These are phyloP conservation scores for Lasiommata megera DNA, from an alignment of 2,888 invertebrate genomes.

Conservation along the genomic window DNA sequence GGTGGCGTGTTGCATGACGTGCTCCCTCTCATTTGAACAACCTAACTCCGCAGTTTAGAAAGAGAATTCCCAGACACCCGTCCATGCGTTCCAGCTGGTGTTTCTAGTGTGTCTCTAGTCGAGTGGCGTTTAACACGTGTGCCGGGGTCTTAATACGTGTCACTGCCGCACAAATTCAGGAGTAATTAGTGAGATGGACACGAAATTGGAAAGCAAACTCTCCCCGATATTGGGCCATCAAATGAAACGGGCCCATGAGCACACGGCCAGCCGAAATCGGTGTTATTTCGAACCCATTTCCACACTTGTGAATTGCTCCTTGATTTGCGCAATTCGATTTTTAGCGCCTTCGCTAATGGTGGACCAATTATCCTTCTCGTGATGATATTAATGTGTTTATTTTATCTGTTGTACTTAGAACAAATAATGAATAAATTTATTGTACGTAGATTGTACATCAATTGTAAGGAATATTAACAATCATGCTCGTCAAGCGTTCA, in stretches of 20 bases:
- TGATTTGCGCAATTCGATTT: background rate
- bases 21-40: too few species aligned
- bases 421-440: too few species aligned
- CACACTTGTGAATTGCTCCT: background rate
- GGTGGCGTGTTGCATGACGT: too few species aligned
- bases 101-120: too few species aligned
- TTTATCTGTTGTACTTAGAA: background rate
- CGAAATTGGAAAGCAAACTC: conserved; percentile 22
- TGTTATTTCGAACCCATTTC: background rate
- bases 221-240: conserved; percentile 20
- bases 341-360: background rate
- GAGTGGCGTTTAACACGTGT: too few species aligned
- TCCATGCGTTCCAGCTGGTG: too few species aligned
- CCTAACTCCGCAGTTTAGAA: too few species aligned
- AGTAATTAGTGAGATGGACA: conserved; percentile 19
- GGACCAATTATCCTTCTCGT: background rate
- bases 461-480: too few species aligned
- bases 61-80: too few species aligned
- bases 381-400: background rate
- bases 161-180: conserved; percentile 10
- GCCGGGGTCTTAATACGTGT: background rate
- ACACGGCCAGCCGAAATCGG: background rate
- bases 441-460: too few species aligned
- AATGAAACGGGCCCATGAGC: background rate
- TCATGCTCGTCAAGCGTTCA: too few species aligned